These are phyloP conservation scores for Poecilus cupreus DNA, from an alignment of 2,888 invertebrate genomes.

Conservation along the genomic window DNA sequence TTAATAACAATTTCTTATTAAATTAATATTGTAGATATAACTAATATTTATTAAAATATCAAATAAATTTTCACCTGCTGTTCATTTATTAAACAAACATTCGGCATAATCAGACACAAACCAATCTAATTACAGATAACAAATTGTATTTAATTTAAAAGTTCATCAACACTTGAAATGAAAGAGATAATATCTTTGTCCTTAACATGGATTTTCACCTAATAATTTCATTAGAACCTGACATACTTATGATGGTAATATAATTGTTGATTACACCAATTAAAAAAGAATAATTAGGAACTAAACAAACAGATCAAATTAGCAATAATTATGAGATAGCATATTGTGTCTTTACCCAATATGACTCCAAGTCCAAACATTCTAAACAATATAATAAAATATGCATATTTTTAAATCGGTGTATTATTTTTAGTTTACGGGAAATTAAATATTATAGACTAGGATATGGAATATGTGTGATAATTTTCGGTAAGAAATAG, in stretches of 20 bases:
- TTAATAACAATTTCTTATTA: neutral
- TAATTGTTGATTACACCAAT: neutral
- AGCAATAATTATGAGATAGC: no score
- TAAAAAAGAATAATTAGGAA: neutral
- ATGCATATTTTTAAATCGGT: no score
- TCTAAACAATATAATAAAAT: no score
- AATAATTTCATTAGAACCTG: constrained; percentile 17
- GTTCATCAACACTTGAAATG: neutral
- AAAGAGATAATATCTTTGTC: neutral
- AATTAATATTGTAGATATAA: neutral
- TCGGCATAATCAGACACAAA: neutral
- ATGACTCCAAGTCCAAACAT: no score
- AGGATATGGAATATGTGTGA: no score
- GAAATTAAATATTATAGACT: no score
- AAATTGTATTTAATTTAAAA: constrained; percentile 3
- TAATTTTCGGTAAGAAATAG: no score
- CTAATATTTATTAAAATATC: neutral
- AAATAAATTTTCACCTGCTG: neutral
- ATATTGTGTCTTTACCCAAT: no score
- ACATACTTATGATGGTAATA: neutral
- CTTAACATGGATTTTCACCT: constrained; percentile 35
- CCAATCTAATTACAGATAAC: neutral
- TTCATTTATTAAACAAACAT: neutral
- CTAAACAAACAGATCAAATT: neutral
- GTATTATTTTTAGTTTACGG: no score